Evolutionary conservation across 2,797 vertebrate species (phyloP), one percentile per base, ranked within the genome.

Genomic region (Pseudochromis fuscus): DNA sequence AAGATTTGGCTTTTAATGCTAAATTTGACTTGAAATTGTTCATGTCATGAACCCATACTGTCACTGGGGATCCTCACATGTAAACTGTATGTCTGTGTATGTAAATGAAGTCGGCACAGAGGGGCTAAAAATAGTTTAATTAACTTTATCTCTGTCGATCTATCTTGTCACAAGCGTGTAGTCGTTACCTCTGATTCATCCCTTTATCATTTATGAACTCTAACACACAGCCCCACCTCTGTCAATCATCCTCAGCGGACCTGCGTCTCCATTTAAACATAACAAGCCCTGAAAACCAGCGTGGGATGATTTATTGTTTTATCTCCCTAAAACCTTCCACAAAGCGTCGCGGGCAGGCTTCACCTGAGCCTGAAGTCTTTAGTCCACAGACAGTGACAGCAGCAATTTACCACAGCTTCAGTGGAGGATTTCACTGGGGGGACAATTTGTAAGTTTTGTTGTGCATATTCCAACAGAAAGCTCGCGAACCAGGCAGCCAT

Each of bases 391-490:
- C 50, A 19, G 18, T 58, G 79, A 83, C 71, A 79, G 77, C 65
- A 56, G 62, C 67, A 53, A 77, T 82, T 79, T 77, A 80, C 19
- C 72, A 69, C 5, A 16, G 52, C 69, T 28, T 69, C 55, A 68
- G 48, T 6, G 27, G 55, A 67, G 52, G 45, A 27, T 61, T 75
- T 74, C 68, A 84, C 72, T 68, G 7, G 5, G 75, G 76, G 67
- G 45, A 77, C 66, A 16, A 71, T 86, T 81, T 77, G 62, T 69
- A 50, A 58, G 72, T 71, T 87, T 71, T 72, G 57, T 61, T 56
- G 19, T 59, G 50, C 58, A 24, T 23, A 12, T 58, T 85, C 25
- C 63, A 44, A 27, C 52, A 28, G 82, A 80, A n/a, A 53, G 79
- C 67, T 49, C 31, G 62, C 44, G 76, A 84, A 70, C 56, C 4